Evolutionary conservation across 2,113 vertebrate genomes (phyloP), one percentile per base, ranked within the genome.

Genomic region (Pseudopipra pipra): DNA sequence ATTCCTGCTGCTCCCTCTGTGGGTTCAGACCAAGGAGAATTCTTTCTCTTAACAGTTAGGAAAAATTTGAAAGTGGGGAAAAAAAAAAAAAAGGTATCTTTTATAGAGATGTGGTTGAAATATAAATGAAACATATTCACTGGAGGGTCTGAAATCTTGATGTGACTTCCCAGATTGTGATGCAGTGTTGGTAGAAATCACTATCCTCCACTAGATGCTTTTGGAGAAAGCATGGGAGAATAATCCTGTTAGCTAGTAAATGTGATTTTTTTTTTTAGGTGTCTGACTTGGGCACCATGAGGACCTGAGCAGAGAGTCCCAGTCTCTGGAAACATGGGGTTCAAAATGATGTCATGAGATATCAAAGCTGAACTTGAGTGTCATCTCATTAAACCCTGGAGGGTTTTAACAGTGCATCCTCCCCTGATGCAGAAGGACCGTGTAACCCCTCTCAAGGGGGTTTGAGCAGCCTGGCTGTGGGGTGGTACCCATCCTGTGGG

Each of bases 371-470:
- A 51, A 24, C 27, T 80, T 0, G 0, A 59, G 33, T 44, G 35
- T 37, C 12, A 13, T 27, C 21, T 63, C 31, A 15, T 56, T 72
- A 59, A 70, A 16, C 41, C 3, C 31, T 74, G 51, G 35, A 54
- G 37, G 5, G 17, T 46, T 73, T 46, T 37, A 30, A 11, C 15
- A n/a, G 33, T 1, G 1, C 14, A 15, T 49, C 54, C n/a, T 89
- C 46, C 28, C 13, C 2, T 37, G 21, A 62, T 55, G 30, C 72
- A 43, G 73, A n/a, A 66, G 68, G 39, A 49, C 31, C 25, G 3
- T 3, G 16, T 28, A 43, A 49, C 20, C 7, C 54, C 27, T 54
- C 0, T 0, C 11, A 6, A 35, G 11, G 21, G n/a, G 21, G n/a
- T 77, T 63, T 0, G 2, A 67, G 56, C 51, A 84, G 39, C 23